phyloP scores from a whole-genome alignment of 64 coral and sea anemone species.

The Anthopleura sola region DNA sequence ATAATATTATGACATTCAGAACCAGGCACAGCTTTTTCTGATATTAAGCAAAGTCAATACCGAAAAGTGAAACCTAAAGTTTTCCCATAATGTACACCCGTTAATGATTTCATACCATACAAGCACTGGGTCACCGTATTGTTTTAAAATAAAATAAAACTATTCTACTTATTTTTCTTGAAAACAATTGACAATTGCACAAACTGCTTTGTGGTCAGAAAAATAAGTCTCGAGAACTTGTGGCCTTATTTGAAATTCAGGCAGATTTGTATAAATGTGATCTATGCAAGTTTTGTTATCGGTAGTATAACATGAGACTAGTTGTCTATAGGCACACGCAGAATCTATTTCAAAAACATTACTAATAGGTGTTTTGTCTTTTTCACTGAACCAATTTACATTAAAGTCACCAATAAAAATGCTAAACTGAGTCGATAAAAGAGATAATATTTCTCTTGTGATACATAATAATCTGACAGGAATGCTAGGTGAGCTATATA shows the following conservation, averaged over 20 bases:
- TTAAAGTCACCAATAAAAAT: slow-evolving; percentile 37
- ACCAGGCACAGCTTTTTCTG: no score
- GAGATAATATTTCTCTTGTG: background rate
- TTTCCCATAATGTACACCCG: no score
- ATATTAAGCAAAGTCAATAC: no score
- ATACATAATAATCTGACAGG: slow-evolving; percentile 33
- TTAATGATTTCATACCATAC: no score
- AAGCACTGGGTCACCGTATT: no score
- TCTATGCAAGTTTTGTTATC: slow-evolving; percentile 51
- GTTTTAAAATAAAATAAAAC: background rate
- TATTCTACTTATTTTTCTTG: background rate
- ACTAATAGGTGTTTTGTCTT: background rate
- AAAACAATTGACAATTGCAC: slow-evolving; percentile 58
- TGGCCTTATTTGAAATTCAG: slow-evolving; percentile 32
- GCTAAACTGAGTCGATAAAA: background rate
- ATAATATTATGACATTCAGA: no score
- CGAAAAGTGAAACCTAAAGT: no score
- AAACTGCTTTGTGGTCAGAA: slow-evolving; percentile 61
- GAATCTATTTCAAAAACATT: slow-evolving; percentile 27
- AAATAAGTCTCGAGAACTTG: slow-evolving; percentile 54
- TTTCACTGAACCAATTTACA: slow-evolving; percentile 37
- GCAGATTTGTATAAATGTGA: slow-evolving; percentile 63
- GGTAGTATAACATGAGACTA: slow-evolving; percentile 41
- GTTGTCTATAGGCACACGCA: slow-evolving; percentile 25
- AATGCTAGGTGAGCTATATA: slow-evolving; percentile 47